These are phyloP conservation scores for Vespertilio murinus DNA, from an alignment of 2,797 vertebrate species.

Conservation along the genomic window DNA sequence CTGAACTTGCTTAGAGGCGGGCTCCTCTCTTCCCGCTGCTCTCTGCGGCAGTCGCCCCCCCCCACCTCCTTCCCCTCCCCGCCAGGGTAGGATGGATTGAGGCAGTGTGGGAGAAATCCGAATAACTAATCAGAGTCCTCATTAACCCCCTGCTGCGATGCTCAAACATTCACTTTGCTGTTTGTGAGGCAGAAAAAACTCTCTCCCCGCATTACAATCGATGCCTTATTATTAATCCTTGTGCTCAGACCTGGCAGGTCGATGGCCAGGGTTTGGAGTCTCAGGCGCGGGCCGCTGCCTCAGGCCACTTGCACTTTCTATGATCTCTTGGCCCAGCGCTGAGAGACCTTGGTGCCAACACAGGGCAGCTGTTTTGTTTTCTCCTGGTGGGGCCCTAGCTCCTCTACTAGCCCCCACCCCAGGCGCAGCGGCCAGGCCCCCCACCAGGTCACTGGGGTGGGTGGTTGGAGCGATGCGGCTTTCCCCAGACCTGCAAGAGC, in stretches of 20 bases:
- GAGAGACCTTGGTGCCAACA: not conserved
- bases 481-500: not conserved
- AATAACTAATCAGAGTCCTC: constrained; percentile 96
- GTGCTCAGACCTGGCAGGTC: constrained; percentile 78
- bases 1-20: not conserved
- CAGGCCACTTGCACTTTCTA: constrained; percentile 70
- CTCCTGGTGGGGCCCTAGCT: not conserved
- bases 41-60: not conserved
- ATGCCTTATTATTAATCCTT: constrained; percentile 87
- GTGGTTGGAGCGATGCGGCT: not conserved
- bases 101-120: constrained; percentile 83
- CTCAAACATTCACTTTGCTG: constrained; percentile 91
- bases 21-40: not conserved
- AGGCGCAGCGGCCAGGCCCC: not conserved
- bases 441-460: not conserved
- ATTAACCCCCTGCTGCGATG: constrained; percentile 92
- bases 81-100: constrained; percentile 81
- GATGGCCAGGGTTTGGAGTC: constrained; percentile 61
- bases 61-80: constrained; percentile 49
- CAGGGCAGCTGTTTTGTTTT: constrained; percentile 46
- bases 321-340: constrained; percentile 71
- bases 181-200: constrained; percentile 85
- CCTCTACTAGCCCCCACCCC: not conserved
- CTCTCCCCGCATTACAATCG: constrained; percentile 85
- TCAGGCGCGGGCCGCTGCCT: constrained; percentile 66